Evolutionary conservation across 2,797 vertebrate species (phyloP).

Genomic region (Chloroceryle inda): DNA sequence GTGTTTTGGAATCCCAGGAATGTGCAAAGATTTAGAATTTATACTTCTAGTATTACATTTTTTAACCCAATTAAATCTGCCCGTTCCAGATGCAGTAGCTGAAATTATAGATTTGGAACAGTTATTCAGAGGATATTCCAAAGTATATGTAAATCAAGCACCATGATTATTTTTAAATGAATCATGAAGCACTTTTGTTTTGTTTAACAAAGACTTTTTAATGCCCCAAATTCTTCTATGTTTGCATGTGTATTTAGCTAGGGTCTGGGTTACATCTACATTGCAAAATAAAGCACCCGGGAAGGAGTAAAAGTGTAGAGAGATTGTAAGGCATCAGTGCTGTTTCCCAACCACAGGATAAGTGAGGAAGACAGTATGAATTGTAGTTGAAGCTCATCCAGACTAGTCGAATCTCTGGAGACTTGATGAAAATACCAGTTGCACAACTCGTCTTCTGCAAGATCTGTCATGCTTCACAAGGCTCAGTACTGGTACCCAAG

Average conservation of each 20-base stretch:
- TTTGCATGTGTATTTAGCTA: conserved; percentile 9
- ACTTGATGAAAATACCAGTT: not conserved
- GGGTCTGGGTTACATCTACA: not conserved
- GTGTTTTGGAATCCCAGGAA: conserved; percentile 75
- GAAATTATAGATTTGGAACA: conserved; percentile 72
- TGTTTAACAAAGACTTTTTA: not conserved
- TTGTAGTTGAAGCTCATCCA: not conserved
- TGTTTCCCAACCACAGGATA: not conserved
- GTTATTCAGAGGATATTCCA: conserved; percentile 38
- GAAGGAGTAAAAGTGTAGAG: not conserved
- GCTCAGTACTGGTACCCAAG: not conserved
- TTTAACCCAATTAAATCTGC: conserved; percentile 76
- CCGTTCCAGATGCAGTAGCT: conserved; percentile 72
- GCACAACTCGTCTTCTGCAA: not conserved
- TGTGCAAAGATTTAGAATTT: conserved; percentile 79
- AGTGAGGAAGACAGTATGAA: not conserved
- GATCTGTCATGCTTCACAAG: not conserved
- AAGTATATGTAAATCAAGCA: conserved; percentile 68
- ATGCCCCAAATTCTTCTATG: conserved; percentile 30
- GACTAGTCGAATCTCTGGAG: not conserved
- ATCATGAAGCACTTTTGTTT: conserved; percentile 21
- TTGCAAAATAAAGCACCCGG: conserved; percentile 2
- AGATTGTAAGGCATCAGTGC: not conserved
- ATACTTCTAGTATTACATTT: conserved; percentile 77
- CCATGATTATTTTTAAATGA: conserved; percentile 54